Percentiles rank a stretch among this genome's conserved stretches.
phyloP scores from a whole-genome alignment of 2,113 vertebrate genomes.

The Trichomycterus rosablanca region DNA sequence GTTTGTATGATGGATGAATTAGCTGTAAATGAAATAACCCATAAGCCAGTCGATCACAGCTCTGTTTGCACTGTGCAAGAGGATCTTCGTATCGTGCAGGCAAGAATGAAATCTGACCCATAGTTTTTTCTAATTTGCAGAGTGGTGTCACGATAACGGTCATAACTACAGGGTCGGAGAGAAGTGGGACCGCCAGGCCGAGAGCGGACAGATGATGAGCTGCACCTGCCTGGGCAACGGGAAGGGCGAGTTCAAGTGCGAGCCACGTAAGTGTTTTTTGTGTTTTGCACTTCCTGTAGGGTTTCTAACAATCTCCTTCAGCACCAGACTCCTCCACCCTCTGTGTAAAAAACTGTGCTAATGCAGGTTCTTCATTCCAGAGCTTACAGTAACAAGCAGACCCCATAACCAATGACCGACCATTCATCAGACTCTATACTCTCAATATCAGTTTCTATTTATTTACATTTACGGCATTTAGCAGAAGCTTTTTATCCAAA shows the following conservation, averaged over 20 bases:
- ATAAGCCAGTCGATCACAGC: background rate
- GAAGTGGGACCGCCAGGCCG: constrained; percentile 88
- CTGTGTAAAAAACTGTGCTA: too few relatives aligned
- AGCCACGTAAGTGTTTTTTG: constrained; percentile 79
- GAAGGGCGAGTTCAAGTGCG: constrained; percentile 98
- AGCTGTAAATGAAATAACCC: background rate
- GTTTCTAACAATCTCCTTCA: too few relatives aligned
- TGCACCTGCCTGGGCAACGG: constrained; percentile 94
- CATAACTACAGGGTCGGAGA: constrained; percentile 90
- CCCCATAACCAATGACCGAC: too few relatives aligned
- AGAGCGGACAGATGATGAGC: constrained; percentile 96
- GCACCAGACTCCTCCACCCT: too few relatives aligned
- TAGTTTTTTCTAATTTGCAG: constrained; percentile 56
- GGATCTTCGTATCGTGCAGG: background rate
- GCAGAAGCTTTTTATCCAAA: too few relatives aligned
- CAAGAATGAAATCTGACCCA: background rate
- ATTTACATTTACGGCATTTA: too few relatives aligned
- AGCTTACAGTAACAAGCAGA: too few relatives aligned
- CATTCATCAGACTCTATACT: too few relatives aligned
- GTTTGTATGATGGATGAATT: constrained; percentile 22
- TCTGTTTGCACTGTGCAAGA: background rate
- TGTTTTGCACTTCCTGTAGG: too few relatives aligned
- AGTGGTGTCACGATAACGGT: constrained; percentile 92
- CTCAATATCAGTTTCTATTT: too few relatives aligned
- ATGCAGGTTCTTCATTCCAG: too few relatives aligned